Percentiles rank a stretch among this genome's conserved stretches.
These are phyloP conservation scores for Pterostichus niger DNA, from an alignment of 2,888 invertebrate genomes.

Conservation along the genomic window DNA sequence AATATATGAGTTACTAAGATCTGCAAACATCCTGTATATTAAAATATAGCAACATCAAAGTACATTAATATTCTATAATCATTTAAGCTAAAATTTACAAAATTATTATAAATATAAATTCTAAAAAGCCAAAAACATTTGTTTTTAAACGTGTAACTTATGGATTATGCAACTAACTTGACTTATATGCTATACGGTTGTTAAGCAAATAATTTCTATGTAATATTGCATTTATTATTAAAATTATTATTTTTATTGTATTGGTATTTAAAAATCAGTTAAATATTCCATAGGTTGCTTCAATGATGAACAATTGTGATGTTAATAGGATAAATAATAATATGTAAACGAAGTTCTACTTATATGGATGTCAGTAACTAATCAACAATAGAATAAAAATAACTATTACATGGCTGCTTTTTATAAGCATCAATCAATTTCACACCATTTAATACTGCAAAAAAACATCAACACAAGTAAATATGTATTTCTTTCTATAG, in stretches of 20 bases:
- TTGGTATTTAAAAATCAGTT: background rate
- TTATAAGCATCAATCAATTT: conserved; percentile 26
- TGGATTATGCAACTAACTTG: background rate
- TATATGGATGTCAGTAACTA: conserved; percentile 59
- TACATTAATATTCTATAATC: too few relatives aligned
- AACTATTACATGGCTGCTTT: conserved; percentile 19
- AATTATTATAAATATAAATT: background rate
- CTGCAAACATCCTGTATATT: too few relatives aligned
- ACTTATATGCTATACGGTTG: too few relatives aligned
- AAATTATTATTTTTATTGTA: background rate
- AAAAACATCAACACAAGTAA: too few relatives aligned
- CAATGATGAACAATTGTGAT: conserved; percentile 39
- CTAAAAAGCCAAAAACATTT: background rate
- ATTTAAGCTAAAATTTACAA: too few relatives aligned
- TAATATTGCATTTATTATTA: too few relatives aligned
- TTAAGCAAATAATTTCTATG: too few relatives aligned
- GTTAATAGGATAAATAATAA: conserved; percentile 28
- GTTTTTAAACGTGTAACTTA: background rate
- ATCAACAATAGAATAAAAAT: conserved; percentile 56
- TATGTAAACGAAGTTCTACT: conserved; percentile 39
- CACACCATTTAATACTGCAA: conserved; percentile 13
- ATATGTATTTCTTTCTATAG: too few relatives aligned
- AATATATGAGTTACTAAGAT: too few relatives aligned
- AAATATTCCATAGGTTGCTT: conserved; percentile 11
- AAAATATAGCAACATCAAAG: too few relatives aligned